Base-by-base conservation (phyloP, 2,797 vertebrate genomes). In the Cyprinella venusta region DNA sequence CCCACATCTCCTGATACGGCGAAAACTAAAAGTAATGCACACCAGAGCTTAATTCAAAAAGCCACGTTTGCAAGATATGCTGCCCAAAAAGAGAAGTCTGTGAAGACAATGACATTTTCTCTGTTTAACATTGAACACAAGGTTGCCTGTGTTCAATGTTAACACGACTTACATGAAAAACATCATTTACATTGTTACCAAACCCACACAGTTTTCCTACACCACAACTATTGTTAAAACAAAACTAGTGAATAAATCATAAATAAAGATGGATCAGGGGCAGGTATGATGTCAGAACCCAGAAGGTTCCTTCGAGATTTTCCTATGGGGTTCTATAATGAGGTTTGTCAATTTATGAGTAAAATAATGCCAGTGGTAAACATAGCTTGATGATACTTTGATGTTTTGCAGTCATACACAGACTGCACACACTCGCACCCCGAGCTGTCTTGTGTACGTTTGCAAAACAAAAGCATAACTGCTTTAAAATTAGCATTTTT, bases 31-130 rank as follows among this genome's bases (percentile, higher is more conserved):
- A 76, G 84, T 85, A 91, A 90, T 68, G 70, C 88, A 86, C 64
- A 81, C 82, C 61, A 76, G 61, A 45, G 76, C 80, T 80, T 90
- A 89, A 94, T 90, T 91, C 77, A 91, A 93, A 92, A 90, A 93
- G 81, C 40, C 59, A 84, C 42, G 82, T 63, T 70, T 86, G 84
- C 81, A 38, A 87, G 86, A 84, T 61, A 77, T 82, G 88, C 82
- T 88, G 76, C 63, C 88, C 90, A 90, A 89, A 82, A 87, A 88
- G 89, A 93, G 89, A 81, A 88, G 81, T 52, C 54, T 36, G 40
- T 59, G 79, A 81, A 8, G 74, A 79, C 84, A 13, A 26, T 84
- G 76, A 82, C 64, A 77, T 77, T 50, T 71, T 45, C 30, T 71
- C 36, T 56, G 15, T 24, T 33, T 69, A 52, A 59, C 10, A 70